A percentile compares a stretch with the other conserved stretches of the same genome.
These are phyloP conservation scores for Champsocephalus esox DNA, from an alignment of 2,797 vertebrate species.

Conservation along the genomic window DNA sequence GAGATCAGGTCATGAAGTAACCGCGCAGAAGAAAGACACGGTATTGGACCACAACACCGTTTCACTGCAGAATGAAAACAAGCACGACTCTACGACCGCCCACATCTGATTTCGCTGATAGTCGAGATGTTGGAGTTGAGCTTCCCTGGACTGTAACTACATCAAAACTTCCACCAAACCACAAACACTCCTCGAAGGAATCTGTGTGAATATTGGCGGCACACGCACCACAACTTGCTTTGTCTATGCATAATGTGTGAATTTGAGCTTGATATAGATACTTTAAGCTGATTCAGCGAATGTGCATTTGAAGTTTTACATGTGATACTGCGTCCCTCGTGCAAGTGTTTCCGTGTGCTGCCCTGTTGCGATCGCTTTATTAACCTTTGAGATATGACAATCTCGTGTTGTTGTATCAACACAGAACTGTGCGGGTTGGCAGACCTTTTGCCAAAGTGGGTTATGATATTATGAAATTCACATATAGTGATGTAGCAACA, in stretches of 20 bases:
- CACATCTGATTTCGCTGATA: not conserved
- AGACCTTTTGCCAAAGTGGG: conserved; percentile 10
- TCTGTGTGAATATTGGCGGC: conserved; percentile 3
- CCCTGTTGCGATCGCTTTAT: conserved; percentile 19
- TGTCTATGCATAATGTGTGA: conserved; percentile 19
- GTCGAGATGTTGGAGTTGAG: conserved; percentile 18
- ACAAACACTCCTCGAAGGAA: conserved; percentile 49
- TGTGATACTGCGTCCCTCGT: conserved; percentile 10
- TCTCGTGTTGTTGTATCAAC: not conserved
- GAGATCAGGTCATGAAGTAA: conserved; percentile 87
- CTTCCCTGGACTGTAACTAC: conserved; percentile 22
- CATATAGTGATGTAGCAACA: not conserved
- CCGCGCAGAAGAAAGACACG: not conserved
- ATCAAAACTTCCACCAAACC: conserved; percentile 19
- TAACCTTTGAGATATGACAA: conserved; percentile 34
- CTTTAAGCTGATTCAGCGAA: conserved; percentile 21
- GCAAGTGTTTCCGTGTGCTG: conserved; percentile 5
- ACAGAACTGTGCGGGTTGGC: conserved; percentile 25
- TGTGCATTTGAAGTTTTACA: conserved; percentile 41
- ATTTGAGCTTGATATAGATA: conserved; percentile 39
- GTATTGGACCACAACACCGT: conserved; percentile 4
- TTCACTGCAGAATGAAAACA: conserved; percentile 41
- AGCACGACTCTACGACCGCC: conserved; percentile 31
- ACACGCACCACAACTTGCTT: not conserved
- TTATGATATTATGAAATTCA: conserved; percentile 17